phyloP scores from a whole-genome alignment of 2,888 invertebrate genomes.

The Sialis fuliginosa region DNA sequence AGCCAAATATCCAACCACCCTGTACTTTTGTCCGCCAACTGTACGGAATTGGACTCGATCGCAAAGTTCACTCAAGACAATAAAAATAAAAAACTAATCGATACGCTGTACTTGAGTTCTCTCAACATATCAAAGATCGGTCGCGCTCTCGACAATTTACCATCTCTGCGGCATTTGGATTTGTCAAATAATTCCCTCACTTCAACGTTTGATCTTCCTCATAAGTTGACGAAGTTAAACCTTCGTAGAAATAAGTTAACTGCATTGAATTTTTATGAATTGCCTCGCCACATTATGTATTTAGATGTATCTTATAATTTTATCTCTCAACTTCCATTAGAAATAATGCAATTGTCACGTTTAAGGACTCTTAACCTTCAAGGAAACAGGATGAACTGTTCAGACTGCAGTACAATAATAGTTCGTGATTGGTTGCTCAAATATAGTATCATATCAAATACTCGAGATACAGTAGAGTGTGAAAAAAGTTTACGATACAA shows the following conservation, averaged over 20 bases:
- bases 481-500: too few species aligned
- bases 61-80: too few species aligned
- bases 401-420: neutral
- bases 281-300: neutral
- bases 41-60: too few species aligned
- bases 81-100: too few species aligned
- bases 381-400: neutral
- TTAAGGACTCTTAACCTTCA: neutral
- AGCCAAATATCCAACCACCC: too few species aligned
- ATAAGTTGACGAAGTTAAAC: neutral
- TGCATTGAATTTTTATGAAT: neutral
- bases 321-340: neutral
- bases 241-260: neutral
- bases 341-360: neutral
- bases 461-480: too few species aligned
- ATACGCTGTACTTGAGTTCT: too few species aligned
- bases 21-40: too few species aligned
- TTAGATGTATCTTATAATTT: neutral
- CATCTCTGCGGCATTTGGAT: too few species aligned
- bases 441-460: neutral
- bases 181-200: too few species aligned
- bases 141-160: too few species aligned
- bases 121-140: too few species aligned
- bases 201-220: neutral
- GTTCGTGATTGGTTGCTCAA: neutral